These are phyloP conservation scores for Cossypha caffra DNA, from an alignment of 2,797 vertebrate species.

Conservation along the genomic window DNA sequence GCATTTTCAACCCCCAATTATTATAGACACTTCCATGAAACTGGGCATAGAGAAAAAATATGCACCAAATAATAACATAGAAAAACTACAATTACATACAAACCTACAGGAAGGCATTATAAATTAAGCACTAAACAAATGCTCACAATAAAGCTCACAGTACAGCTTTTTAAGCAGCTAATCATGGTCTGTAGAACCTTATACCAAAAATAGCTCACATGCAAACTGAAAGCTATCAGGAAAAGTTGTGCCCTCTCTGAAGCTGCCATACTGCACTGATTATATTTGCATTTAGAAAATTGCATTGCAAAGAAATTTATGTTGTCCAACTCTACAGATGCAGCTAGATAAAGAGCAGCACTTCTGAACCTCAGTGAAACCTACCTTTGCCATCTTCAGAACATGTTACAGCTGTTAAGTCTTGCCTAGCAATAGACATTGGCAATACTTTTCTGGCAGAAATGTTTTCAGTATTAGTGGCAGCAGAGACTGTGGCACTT, in stretches of 20 bases:
- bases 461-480: slow-evolving; percentile 74
- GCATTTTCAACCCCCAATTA: neutral
- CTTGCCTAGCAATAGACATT: slow-evolving; percentile 91
- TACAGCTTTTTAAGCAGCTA: neutral
- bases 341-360: neutral
- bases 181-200: neutral
- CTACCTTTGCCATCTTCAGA: slow-evolving; percentile 85
- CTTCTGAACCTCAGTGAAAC: slow-evolving; percentile 37
- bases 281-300: neutral
- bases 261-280: neutral
- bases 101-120: neutral
- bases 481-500: slow-evolving; percentile 84
- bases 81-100: neutral
- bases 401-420: slow-evolving; percentile 50
- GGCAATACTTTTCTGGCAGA: slow-evolving; percentile 86
- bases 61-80: rapidly evolving
- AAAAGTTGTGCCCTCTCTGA: neutral
- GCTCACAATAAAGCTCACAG: neutral
- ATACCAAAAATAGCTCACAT: neutral
- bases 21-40: neutral
- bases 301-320: neutral
- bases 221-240: neutral
- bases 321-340: neutral
- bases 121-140: neutral
- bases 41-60: neutral